phyloP scores from a whole-genome alignment of 2,113 vertebrate genomes.

The Vimba vimba region DNA sequence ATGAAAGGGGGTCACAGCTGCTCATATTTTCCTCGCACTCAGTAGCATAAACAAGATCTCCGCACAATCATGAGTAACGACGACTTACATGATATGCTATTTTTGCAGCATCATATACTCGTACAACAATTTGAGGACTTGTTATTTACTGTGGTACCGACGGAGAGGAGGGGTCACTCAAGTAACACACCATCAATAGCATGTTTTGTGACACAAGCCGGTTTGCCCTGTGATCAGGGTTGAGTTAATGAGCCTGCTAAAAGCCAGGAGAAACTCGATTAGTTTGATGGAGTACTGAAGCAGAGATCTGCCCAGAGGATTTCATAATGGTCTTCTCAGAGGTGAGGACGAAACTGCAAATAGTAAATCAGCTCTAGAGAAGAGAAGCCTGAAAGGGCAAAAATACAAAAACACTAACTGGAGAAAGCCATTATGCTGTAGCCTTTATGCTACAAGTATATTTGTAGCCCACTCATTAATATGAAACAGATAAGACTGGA shows the following conservation, averaged over 20 bases:
- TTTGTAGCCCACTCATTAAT: not conserved
- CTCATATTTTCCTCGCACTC: not conserved
- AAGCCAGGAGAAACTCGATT: constrained; percentile 26
- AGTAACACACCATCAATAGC: not conserved
- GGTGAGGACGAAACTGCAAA: not conserved
- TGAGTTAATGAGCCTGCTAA: constrained; percentile 26
- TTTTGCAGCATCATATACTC: not conserved
- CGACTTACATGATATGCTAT: not conserved
- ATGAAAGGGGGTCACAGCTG: constrained; percentile 16
- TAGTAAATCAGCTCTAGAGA: not conserved
- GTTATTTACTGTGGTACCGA: not conserved
- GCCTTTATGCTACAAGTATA: not conserved
- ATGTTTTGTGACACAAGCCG: not conserved
- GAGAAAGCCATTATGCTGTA: not conserved
- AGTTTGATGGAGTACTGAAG: constrained; percentile 28
- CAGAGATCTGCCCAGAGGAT: constrained; percentile 16
- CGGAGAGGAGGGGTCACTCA: not conserved
- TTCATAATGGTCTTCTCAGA: not conserved
- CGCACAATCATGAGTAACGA: not conserved
- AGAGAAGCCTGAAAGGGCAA: not conserved
- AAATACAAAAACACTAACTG: not conserved
- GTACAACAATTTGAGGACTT: not conserved
- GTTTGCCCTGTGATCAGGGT: constrained; percentile 19
- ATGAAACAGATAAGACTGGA: not conserved
- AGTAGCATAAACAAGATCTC: not conserved